A percentile compares a stretch with the other conserved stretches of the same genome.
Conservation (phyloP, 2,888 invertebrate species). For the Mongoloraphidia duomilia region DNA sequence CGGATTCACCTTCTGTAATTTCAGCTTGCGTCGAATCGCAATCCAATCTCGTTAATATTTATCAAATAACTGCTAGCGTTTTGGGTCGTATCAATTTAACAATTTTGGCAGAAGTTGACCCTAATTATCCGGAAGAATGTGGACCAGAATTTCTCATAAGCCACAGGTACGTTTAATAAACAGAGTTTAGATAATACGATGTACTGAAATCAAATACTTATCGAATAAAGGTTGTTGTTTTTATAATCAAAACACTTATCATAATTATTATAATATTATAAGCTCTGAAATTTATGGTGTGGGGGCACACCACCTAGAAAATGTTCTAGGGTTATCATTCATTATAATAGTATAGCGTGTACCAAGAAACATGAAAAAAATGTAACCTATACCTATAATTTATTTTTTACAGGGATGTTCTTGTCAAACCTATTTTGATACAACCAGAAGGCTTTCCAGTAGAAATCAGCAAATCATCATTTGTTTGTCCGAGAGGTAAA, state of each 20-base stretch:
- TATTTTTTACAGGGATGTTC: constrained; percentile 36
- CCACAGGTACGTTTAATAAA: constrained; percentile 27
- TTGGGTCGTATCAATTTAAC: constrained; percentile 33
- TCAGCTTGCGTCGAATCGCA: constrained; percentile 23
- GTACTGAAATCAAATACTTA: too few relatives aligned
- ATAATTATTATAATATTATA: too few relatives aligned
- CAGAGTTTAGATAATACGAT: constrained; percentile 1
- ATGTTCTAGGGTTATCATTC: too few relatives aligned
- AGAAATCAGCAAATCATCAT: constrained; percentile 46
- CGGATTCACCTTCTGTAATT: constrained; percentile 5
- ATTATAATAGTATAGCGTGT: neutral
- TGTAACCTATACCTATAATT: neutral
- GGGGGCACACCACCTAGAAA: neutral
- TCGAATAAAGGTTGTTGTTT: too few relatives aligned
- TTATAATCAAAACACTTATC: too few relatives aligned
- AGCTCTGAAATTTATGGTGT: too few relatives aligned
- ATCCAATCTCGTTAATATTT: constrained; percentile 22
- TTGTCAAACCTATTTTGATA: constrained; percentile 44
- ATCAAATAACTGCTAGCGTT: constrained; percentile 21
- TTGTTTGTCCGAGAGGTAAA: constrained; percentile 50
- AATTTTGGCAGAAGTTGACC: constrained; percentile 33
- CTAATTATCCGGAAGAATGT: constrained; percentile 30
- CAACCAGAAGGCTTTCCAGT: constrained; percentile 59
- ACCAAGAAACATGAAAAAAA: neutral
- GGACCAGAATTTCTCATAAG: constrained; percentile 33